A percentile compares a stretch with the other conserved stretches of the same genome.
These are phyloP conservation scores for Decapterus maruadsi DNA, from an alignment of 2,797 vertebrate genomes.

Conservation along the genomic window DNA sequence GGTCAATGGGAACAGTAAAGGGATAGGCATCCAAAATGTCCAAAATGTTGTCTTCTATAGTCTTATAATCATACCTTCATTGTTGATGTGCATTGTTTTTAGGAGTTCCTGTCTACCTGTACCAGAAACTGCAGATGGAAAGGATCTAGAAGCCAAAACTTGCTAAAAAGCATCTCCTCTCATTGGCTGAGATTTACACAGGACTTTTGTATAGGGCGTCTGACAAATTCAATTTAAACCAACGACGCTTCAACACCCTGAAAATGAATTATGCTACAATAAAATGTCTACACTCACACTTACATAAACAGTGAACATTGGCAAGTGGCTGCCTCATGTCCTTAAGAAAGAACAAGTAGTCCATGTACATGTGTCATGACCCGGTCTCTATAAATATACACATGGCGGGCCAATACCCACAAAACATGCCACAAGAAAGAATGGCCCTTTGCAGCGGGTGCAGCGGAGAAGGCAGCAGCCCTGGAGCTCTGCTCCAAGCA, in stretches of 20 bases:
- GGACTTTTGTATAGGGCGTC: conserved; percentile 22
- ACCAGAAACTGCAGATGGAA: neutral
- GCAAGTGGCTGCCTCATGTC: conserved; percentile 61
- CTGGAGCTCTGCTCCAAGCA: conserved; percentile 64
- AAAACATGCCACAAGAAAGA: conserved; percentile 84
- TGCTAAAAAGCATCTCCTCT: conserved; percentile 29
- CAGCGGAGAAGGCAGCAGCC: conserved; percentile 63
- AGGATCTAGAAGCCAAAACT: neutral
- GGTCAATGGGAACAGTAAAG: neutral
- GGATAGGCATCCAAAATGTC: no score
- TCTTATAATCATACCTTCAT: no score
- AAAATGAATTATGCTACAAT: conserved; percentile 57
- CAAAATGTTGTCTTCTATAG: no score
- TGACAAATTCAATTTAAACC: conserved; percentile 49
- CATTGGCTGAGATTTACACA: conserved; percentile 30
- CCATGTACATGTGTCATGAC: conserved; percentile 76
- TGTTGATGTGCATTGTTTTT: conserved; percentile 5
- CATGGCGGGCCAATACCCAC: conserved; percentile 77
- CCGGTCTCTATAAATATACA: conserved; percentile 83
- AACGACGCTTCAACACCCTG: conserved; percentile 47
- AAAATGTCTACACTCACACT: conserved; percentile 50
- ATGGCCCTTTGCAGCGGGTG: conserved; percentile 68
- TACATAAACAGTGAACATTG: conserved; percentile 52
- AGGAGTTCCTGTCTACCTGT: conserved; percentile 3
- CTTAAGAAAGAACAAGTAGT: conserved; percentile 75